Base-by-base conservation (phyloP, 2,888 invertebrate species). In the Leucania comma region DNA sequence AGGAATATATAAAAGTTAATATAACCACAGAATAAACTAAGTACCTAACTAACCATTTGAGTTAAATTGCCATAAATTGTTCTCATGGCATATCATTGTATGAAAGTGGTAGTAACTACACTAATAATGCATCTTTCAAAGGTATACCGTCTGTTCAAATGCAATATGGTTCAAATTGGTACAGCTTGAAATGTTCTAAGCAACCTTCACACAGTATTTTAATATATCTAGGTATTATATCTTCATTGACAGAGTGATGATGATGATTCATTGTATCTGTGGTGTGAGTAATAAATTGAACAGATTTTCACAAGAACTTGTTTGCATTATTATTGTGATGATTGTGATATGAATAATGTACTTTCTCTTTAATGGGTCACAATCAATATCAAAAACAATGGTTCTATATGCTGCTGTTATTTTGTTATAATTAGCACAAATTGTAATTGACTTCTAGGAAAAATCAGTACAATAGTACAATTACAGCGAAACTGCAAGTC, bases 111-210 rank as follows among this genome's bases (percentile, higher is more conserved):
- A 78, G 51, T 66, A 59, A 38, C 58, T 48, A 38, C 14, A 61
- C n/a, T 35, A 60, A 12, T 2, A 32, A 24, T 50, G 12, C 50
- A 22, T 38, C 17, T 29, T 73, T 58, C 22, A 46, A 79, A 59
- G 70, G 20, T 75, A 60, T 29, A 50, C 75, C 6, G 12, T 70
- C 14, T 67, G 32, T 29, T 3, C 24, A 14, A 20, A 14, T 12
- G 26, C 51, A 61, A 48, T 78, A 78, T 61, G 75, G 67, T 79
- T 79, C 48, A 70, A 79, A 64, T 65, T 79, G 17, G 57, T 65
- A 26, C 22, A 61, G 24, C 35, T 17, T 56, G 17, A 58, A 61
- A 59, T 59, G 14, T 65, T 68, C 50, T 62, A 50, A 75, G 56
- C 62, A 80, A 68, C 75, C 71, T 80, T 75, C 62, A 79, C 42